Base-by-base conservation (phyloP, 2,797 vertebrate genomes). In the Chanos chanos region DNA sequence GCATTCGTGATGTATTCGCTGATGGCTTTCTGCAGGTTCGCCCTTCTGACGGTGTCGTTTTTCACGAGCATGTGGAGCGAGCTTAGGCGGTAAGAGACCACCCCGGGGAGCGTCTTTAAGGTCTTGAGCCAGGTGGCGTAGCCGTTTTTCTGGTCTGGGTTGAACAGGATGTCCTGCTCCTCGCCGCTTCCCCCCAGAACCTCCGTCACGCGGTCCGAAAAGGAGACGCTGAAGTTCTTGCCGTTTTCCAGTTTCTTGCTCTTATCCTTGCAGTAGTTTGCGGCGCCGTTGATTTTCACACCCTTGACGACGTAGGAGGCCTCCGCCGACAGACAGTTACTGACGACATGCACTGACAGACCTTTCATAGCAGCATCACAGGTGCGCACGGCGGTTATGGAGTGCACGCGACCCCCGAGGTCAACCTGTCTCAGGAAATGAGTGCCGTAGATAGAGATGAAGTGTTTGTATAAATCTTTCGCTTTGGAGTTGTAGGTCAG, bases 361-460 rank as follows among this genome's bases (percentile, higher is more conserved):
- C 84, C 81, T 0, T 65, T 66, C 72, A 90, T 61, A 10, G 81
- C 9, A 2, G 81, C 43, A 68, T 86, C 1, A 0, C 90, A 92
- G 15, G 83, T 89, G 12, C 73, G 74, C 18, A 91, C 45, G 1
- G 89, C 89, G 0, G 87, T 91, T 53, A 85, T 74, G 24, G 83
- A 77, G 0, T 55, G 52, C 9, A 81, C 13, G 0, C 19, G 66
- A 3, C 89, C 90, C 0, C 89, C 90, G 6, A 92, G 76, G 2
- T 78, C 22, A 33, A 85, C 74, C 3, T 71, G 70, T 0, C 41
- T 66, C 28, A 87, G 81, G 22, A 79, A 90, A 70, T 92, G 90
- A 25, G 89, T 92, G 10, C 91, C 89, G 0, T 83, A 92, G 58
- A 53, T 56, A 12, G 69, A 15, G 57, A 92, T 80, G 15, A 92